Percentiles rank a stretch among this genome's conserved stretches.
These are phyloP conservation scores for Pediacus dermestoides DNA, from an alignment of 2,888 invertebrate species.

Conservation along the genomic window DNA sequence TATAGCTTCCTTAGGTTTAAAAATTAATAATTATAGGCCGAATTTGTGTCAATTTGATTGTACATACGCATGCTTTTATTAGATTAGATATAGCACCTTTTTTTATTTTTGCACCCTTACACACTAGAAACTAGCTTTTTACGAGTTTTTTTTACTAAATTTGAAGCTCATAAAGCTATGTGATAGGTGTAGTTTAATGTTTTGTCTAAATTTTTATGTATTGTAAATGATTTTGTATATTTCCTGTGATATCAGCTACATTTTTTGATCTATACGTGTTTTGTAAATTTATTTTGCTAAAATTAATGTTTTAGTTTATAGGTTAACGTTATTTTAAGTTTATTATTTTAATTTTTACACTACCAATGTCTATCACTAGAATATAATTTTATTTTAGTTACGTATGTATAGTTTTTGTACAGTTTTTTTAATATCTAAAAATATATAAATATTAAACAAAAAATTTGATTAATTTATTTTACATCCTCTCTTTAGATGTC, in stretches of 20 bases:
- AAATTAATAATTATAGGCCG: slow-evolving; percentile 39
- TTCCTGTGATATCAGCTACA: slow-evolving; percentile 49
- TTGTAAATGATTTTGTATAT: slow-evolving; percentile 33
- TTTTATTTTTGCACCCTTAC: slow-evolving; percentile 21
- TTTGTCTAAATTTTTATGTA: slow-evolving; percentile 23
- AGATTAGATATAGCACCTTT: slow-evolving; percentile 23
- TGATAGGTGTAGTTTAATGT: slow-evolving; percentile 39
- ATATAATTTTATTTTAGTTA: slow-evolving; percentile 13
- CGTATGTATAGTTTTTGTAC: neutral
- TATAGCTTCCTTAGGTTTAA: slow-evolving; percentile 19
- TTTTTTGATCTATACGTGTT: slow-evolving; percentile 31
- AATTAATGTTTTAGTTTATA: slow-evolving; percentile 19
- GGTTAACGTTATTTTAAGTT: slow-evolving; percentile 6
- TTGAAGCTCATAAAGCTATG: slow-evolving; percentile 45
- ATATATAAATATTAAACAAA: too few relatives aligned
- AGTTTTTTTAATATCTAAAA: too few relatives aligned
- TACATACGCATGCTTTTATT: slow-evolving; percentile 40
- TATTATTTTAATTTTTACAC: slow-evolving; percentile 13
- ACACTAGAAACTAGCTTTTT: slow-evolving; percentile 31
- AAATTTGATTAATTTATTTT: too few relatives aligned
- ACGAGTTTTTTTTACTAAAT: slow-evolving; percentile 30
- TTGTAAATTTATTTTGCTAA: slow-evolving; percentile 17
- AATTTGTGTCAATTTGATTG: slow-evolving; percentile 49
- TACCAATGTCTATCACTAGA: slow-evolving; percentile 26
- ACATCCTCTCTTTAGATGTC: too few relatives aligned